Conservation (phyloP, 2,113 vertebrate genomes). For the Zosterops pallidus region DNA sequence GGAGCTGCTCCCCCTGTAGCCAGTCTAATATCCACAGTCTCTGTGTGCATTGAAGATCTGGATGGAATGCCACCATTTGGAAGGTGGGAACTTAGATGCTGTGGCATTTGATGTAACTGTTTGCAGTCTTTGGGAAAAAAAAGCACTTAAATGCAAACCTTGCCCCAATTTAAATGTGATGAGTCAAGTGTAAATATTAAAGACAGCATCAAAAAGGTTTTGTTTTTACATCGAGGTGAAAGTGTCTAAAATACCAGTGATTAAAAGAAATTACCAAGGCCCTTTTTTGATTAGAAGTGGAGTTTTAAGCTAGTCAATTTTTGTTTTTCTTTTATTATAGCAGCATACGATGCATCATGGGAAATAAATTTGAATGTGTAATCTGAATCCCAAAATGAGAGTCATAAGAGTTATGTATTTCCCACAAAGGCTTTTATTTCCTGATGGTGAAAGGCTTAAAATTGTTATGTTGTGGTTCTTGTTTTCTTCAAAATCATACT, state of each 20-base stretch:
- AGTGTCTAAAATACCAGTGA: neutral
- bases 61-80: neutral
- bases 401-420: neutral
- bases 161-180: neutral
- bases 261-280: neutral
- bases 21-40: fast-evolving
- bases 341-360: fast-evolving
- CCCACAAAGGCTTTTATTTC: neutral
- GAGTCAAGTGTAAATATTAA: neutral
- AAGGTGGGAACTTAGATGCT: neutral
- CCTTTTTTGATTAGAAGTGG: neutral
- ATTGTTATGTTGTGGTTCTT: neutral
- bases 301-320: neutral
- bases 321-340: neutral
- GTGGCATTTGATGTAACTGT: neutral
- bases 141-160: neutral
- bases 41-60: neutral
- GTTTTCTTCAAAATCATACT: neutral
- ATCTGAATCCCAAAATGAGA: neutral
- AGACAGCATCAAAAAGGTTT: neutral
- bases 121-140: neutral
- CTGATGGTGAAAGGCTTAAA: neutral
- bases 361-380: neutral
- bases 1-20: neutral
- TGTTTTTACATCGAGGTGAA: neutral